Evolutionary conservation across 2,797 vertebrate species (phyloP).

Genomic region (Crax fasciolata): DNA sequence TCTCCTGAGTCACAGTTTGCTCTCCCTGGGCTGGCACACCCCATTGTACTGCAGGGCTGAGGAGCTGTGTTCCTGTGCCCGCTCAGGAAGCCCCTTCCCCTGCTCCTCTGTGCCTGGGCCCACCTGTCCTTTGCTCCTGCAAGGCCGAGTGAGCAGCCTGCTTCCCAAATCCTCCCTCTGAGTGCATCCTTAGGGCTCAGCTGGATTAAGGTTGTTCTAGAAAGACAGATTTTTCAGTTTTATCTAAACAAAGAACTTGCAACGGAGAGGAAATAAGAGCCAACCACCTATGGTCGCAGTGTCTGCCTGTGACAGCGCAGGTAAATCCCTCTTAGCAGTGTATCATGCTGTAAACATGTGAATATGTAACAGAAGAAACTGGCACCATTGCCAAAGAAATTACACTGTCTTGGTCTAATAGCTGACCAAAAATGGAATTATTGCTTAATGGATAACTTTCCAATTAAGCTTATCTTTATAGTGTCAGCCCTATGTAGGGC

Average conservation of each 20-base stretch:
- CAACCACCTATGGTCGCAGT: neutral
- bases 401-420: slow-evolving; percentile 36
- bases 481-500: neutral
- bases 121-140: neutral
- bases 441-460: slow-evolving; percentile 50
- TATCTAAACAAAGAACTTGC: neutral
- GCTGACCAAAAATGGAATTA: neutral
- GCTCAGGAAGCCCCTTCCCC: neutral
- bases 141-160: neutral
- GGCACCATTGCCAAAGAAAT: slow-evolving; percentile 30
- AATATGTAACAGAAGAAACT: slow-evolving; percentile 27
- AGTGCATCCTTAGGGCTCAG: accelerated
- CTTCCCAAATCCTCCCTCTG: neutral
- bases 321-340: slow-evolving; percentile 8
- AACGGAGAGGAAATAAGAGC: neutral
- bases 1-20: neutral
- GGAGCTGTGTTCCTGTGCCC: neutral
- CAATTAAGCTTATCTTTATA: neutral
- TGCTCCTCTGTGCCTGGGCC: neutral
- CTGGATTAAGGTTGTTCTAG: neutral
- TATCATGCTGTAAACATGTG: slow-evolving; percentile 4
- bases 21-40: neutral
- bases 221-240: slow-evolving; percentile 12
- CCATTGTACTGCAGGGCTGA: neutral
- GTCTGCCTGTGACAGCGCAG: neutral